phyloP scores from a whole-genome alignment of 2,888 invertebrate species.

The Achlya flavicornis region DNA sequence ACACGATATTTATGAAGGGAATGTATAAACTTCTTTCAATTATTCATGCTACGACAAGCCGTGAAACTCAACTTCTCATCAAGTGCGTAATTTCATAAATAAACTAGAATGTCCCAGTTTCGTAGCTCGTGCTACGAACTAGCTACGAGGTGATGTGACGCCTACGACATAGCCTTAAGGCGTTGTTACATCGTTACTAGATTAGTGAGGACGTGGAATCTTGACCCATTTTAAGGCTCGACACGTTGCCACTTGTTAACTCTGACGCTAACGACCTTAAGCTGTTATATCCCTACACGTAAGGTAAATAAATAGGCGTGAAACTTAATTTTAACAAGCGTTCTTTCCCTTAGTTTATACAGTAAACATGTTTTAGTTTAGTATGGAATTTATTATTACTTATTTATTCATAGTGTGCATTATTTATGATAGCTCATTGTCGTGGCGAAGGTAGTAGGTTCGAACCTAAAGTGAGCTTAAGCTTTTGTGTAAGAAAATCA shows the following conservation, averaged over 20 bases:
- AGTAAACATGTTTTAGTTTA: background rate
- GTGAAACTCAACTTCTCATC: conserved; percentile 33
- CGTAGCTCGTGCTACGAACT: conserved; percentile 48
- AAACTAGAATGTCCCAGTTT: conserved; percentile 37
- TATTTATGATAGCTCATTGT: no score
- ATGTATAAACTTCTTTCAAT: no score
- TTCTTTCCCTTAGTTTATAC: background rate
- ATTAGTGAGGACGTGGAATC: conserved; percentile 63
- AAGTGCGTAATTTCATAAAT: conserved; percentile 29
- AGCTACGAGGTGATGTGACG: conserved; percentile 23
- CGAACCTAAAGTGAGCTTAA: no score
- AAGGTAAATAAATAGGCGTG: conserved; percentile 47
- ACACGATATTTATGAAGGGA: no score
- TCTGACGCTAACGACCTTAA: conserved; percentile 61
- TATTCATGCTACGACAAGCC: background rate
- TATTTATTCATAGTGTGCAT: no score
- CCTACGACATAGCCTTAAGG: conserved; percentile 56
- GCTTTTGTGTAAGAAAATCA: no score
- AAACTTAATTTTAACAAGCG: conserved; percentile 36
- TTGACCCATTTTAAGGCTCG: conserved; percentile 65
- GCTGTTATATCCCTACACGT: conserved; percentile 46
- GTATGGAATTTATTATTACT: no score
- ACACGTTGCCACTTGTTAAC: conserved; percentile 62
- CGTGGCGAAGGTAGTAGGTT: no score
- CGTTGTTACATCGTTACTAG: conserved; percentile 61